Percentiles rank a stretch among this genome's conserved stretches.
Evolutionary conservation across 2,113 vertebrate species (phyloP).

Genomic region (Corythornis vintsioides): DNA sequence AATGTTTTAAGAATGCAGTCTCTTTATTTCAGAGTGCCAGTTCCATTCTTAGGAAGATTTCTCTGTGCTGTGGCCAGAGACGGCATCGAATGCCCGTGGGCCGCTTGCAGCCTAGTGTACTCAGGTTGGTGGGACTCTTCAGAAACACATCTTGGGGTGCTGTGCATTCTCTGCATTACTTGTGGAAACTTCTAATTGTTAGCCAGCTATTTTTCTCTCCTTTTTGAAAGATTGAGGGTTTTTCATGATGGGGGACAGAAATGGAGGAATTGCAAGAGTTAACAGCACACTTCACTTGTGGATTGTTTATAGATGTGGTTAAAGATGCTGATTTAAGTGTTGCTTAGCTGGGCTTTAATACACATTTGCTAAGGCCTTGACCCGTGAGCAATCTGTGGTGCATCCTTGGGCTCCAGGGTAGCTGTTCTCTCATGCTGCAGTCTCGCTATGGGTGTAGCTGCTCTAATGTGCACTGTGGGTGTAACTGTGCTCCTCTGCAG

Average conservation of each 20-base stretch:
- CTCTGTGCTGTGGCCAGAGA: neutral
- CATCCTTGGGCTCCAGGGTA: neutral
- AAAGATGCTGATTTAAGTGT: neutral
- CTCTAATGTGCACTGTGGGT: neutral
- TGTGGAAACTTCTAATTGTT: neutral
- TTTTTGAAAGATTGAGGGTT: neutral
- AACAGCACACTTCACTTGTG: neutral
- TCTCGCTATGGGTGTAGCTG: neutral
- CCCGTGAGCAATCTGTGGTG: rapidly evolving
- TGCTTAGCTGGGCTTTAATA: neutral
- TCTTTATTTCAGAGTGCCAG: neutral
- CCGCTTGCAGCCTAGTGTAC: rapidly evolving
- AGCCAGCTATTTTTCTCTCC: neutral
- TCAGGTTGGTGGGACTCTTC: neutral
- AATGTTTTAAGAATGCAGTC: neutral
- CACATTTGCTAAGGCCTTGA: neutral
- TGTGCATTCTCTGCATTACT: neutral
- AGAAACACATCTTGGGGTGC: neutral
- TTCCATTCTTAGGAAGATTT: neutral
- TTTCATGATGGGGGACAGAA: neutral
- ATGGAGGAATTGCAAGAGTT: neutral
- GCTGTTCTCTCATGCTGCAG: neutral
- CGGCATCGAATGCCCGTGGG: too few relatives aligned
- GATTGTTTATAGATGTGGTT: neutral
- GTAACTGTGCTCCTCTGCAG: neutral